These are phyloP conservation scores for Aurelia sp. DNA, from an alignment of 30 jellyfish, hydroid and myxozoan species.

Conservation along the genomic window DNA sequence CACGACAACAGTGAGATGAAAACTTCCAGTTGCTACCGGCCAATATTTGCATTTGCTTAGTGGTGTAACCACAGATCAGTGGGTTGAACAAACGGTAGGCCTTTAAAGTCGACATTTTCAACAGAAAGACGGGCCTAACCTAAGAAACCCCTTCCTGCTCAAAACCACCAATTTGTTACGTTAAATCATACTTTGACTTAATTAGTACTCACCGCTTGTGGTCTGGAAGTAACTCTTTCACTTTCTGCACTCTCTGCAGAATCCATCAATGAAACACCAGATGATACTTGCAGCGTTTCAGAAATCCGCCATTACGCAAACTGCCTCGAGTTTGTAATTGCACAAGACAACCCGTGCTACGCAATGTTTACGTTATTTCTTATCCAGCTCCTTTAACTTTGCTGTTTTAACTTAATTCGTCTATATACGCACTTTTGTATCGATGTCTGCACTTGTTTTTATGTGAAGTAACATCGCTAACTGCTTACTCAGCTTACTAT, in stretches of 20 bases:
- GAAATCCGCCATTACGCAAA: slow-evolving; percentile 1
- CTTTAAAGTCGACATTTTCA: neutral
- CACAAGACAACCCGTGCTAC: neutral
- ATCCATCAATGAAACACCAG: neutral
- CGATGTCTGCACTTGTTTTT: too few species aligned
- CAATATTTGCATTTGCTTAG: neutral
- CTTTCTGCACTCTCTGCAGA: slow-evolving; percentile 1
- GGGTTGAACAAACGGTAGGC: neutral
- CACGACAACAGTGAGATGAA: slow-evolving; percentile 6
- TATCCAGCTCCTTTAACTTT: neutral
- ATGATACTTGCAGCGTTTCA: neutral
- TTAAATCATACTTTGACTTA: neutral
- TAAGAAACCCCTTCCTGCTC: neutral
- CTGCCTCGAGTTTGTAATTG: neutral
- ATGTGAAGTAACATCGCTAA: too few species aligned
- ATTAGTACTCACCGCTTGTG: neutral
- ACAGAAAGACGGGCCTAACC: neutral
- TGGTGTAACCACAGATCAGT: neutral
- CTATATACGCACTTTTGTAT: too few species aligned
- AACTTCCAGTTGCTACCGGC: neutral
- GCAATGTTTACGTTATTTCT: neutral
- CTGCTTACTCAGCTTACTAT: too few species aligned
- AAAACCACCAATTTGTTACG: neutral
- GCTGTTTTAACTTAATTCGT: too few species aligned
- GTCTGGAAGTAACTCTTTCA: neutral